Conservation (phyloP, 2,888 invertebrate genomes). For the Altica lythri region DNA sequence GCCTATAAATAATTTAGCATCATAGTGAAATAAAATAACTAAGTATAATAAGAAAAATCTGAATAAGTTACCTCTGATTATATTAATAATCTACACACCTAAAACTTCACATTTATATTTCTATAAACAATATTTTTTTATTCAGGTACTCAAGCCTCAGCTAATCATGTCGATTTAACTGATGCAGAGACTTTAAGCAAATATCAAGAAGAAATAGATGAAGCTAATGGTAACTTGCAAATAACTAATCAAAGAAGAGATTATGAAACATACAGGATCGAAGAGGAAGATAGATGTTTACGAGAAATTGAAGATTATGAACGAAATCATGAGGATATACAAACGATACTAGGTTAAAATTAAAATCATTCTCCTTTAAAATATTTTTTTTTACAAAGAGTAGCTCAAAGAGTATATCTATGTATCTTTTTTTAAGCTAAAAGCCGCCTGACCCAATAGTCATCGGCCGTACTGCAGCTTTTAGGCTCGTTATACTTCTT, state of each 20-base stretch:
- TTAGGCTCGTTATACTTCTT: too few relatives aligned
- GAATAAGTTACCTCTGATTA: too few relatives aligned
- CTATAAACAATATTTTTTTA: too few relatives aligned
- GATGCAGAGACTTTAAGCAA: constrained; percentile 15
- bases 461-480: too few relatives aligned
- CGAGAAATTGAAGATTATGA: constrained; percentile 28
- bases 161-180: constrained; percentile 3
- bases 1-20: too few relatives aligned
- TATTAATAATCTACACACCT: too few relatives aligned
- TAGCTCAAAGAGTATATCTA: neutral
- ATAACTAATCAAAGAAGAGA: constrained; percentile 33
- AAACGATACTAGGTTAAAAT: neutral
- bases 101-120: too few relatives aligned
- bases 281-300: constrained; percentile 25
- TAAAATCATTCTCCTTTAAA: neutral
- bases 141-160: constrained; percentile 5
- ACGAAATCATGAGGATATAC: neutral
- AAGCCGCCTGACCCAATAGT: too few relatives aligned
- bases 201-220: constrained; percentile 14
- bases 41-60: too few relatives aligned
- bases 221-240: constrained; percentile 15
- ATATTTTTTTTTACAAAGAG: neutral
- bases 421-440: neutral
- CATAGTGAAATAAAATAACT: too few relatives aligned
- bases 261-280: constrained; percentile 33